Base-by-base conservation (phyloP, 2,113 vertebrate species). In the Henicopernis longicauda region DNA sequence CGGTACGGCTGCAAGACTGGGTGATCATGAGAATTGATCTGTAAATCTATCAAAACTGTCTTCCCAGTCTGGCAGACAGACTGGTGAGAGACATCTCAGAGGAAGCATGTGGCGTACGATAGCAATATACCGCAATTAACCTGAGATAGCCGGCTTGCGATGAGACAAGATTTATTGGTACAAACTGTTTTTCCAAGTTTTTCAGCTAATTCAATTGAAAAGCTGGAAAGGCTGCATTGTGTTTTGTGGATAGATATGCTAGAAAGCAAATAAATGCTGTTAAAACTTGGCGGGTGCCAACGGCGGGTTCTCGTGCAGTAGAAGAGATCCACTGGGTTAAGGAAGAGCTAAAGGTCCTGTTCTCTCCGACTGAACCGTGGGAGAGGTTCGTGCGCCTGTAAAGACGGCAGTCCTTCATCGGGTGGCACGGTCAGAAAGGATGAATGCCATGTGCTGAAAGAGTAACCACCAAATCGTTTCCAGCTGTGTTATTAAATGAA, bases 311-410 rank as follows among this genome's bases (percentile, higher is more conserved):
- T 65, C 2, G 1, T 20, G 44, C 13, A 2, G 38, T 3, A 6
- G 49, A 10, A 80, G 47, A 20, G 34, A 44, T 63, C 40, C 0
- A 0, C 1, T 32, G 42, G 50, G 6, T 42, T 11, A 9, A n/a
- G 62, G 62, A 62, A 16, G 29, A 88, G 34, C 42, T 21, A 4
- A 16, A 66, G 11, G 7, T 74, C 70, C 40, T 45, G 17, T 38
- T 50, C 20, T 4, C 22, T 44, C 34, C 11, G 0, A 7, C 13
- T 7, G 14, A 2, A 2, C 2, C 5, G 0, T 29, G n/a, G 38
- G n/a, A 49, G 38, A 13, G 52, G 45, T 42, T 11, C 11, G 0
- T 12, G 57, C 25, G 34, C 9, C 49, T 58, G 31, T 9, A 2
- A 2, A 13, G 1, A 1, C 4, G 6, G 26, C 50, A 11, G 9